phyloP scores from a whole-genome alignment of 2,113 vertebrate genomes.

The Thomomys bottae region DNA sequence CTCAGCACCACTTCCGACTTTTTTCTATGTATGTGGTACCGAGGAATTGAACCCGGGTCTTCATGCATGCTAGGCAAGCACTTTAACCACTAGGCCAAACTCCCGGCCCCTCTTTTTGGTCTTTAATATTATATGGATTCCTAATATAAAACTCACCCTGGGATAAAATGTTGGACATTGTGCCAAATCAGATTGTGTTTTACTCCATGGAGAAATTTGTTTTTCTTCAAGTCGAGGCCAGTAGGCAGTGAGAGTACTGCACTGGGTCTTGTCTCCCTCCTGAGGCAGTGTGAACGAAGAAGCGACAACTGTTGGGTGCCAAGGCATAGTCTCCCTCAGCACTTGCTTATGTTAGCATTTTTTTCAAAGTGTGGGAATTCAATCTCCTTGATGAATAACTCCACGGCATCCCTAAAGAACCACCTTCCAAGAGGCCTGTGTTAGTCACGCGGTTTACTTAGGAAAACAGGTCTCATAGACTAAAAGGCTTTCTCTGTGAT shows the following conservation, averaged over 20 bases:
- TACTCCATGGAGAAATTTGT: conserved; percentile 26
- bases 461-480: conserved; percentile 33
- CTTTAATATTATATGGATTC: conserved; percentile 9
- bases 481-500: background rate
- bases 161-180: conserved; percentile 19
- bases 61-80: too few species aligned
- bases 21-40: too few species aligned
- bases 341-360: background rate
- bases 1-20: too few species aligned
- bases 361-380: conserved; percentile 6
- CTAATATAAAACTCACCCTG: background rate
- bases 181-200: conserved; percentile 42
- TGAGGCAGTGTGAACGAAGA: background rate
- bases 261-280: background rate
- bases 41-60: too few species aligned
- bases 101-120: background rate
- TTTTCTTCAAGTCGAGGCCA: conserved; percentile 30
- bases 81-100: too few species aligned
- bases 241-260: background rate
- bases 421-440: background rate
- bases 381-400: background rate
- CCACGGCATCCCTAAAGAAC: conserved; percentile 21
- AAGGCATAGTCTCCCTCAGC: background rate
- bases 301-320: background rate
- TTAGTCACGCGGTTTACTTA: conserved; percentile 19